A percentile compares a stretch with the other conserved stretches of the same genome.
Evolutionary conservation across 2,888 invertebrate genomes (phyloP).

Genomic region (Dolomedes plantarius): DNA sequence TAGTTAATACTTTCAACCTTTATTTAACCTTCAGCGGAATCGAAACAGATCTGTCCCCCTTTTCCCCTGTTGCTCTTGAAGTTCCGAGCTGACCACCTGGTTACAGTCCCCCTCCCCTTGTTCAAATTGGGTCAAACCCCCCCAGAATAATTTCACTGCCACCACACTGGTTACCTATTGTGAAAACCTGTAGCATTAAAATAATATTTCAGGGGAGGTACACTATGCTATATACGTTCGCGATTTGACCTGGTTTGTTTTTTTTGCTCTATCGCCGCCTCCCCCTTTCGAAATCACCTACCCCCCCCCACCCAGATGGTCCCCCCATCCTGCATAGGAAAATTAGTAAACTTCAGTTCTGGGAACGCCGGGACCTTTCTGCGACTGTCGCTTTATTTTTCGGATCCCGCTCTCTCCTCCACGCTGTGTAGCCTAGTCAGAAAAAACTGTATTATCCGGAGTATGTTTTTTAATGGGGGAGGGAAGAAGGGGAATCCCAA

Average conservation of each 20-base stretch:
- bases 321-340: constrained; percentile 32
- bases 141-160: constrained; percentile 62
- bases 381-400: constrained; percentile 20
- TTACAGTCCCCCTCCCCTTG: constrained; percentile 22
- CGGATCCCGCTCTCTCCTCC: constrained; percentile 8
- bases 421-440: background rate
- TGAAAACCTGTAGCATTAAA: constrained; percentile 47
- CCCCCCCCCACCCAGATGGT: constrained; percentile 11
- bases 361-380: constrained; percentile 49
- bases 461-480: constrained; percentile 17
- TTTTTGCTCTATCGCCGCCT: constrained; percentile 11
- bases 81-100: constrained; percentile 64
- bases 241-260: constrained; percentile 68
- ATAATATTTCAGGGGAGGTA: constrained; percentile 42
- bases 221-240: constrained; percentile 35
- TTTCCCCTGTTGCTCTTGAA: constrained; percentile 61
- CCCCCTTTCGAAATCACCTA: background rate
- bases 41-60: background rate
- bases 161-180: constrained; percentile 38
- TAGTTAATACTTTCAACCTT: constrained; percentile 29
- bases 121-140: constrained; percentile 50
- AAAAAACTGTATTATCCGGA: background rate
- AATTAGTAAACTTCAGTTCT: constrained; percentile 40
- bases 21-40: constrained; percentile 49
- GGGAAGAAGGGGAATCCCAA: constrained; percentile 5